A percentile compares a stretch with the other conserved stretches of the same genome.
Conservation (phyloP, 2,797 vertebrate genomes). For the Typhlichthys subterraneus region DNA sequence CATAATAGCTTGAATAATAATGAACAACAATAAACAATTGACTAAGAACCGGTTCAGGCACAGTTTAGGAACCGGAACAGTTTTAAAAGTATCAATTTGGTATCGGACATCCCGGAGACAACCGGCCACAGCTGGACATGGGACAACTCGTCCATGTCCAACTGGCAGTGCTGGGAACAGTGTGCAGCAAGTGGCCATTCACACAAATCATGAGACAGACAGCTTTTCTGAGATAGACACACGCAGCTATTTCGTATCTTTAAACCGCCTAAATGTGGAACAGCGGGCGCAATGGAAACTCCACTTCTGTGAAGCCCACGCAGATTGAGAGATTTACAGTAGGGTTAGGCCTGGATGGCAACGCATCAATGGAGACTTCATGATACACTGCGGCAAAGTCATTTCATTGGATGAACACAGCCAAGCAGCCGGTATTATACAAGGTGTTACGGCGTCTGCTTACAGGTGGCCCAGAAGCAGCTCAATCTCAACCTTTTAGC, state of each 20-base stretch:
- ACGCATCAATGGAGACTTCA: neutral
- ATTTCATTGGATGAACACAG: too few species aligned
- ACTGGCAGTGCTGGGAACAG: slow-evolving; percentile 37
- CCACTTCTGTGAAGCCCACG: slow-evolving; percentile 48
- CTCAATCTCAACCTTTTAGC: too few species aligned
- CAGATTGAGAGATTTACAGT: neutral
- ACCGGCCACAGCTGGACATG: slow-evolving; percentile 22
- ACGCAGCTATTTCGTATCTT: slow-evolving; percentile 38
- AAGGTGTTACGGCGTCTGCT: too few species aligned
- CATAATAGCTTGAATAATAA: too few species aligned
- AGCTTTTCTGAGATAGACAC: slow-evolving; percentile 46
- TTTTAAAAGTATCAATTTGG: too few species aligned
- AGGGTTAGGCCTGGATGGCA: neutral
- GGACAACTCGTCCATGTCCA: slow-evolving; percentile 30
- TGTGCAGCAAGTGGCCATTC: slow-evolving; percentile 33
- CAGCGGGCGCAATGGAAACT: slow-evolving; percentile 29
- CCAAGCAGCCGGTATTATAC: too few species aligned
- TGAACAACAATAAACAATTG: too few species aligned
- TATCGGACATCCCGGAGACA: slow-evolving; percentile 1
- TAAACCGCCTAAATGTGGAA: slow-evolving; percentile 56
- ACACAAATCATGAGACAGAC: slow-evolving; percentile 30
- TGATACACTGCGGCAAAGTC: neutral
- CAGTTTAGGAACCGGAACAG: too few species aligned
- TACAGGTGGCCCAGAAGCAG: too few species aligned
- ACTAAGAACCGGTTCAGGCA: too few species aligned